Percentiles rank a stretch among this genome's conserved stretches.
Conservation (phyloP, 2,113 vertebrate genomes). For the Leucopsar rothschildi region DNA sequence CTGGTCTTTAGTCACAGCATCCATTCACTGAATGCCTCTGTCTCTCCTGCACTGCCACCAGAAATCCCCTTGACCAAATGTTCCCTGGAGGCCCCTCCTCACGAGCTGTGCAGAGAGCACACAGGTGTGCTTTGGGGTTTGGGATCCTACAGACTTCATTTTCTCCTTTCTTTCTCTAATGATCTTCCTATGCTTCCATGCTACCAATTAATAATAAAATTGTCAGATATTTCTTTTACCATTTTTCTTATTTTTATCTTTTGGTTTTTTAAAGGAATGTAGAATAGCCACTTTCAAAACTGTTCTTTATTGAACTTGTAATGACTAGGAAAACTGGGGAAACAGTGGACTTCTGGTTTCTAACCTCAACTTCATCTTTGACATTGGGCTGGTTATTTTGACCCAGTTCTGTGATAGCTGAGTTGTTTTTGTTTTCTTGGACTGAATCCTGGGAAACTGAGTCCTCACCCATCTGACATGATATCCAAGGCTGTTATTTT, state of each 20-base stretch:
- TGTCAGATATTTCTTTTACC: not conserved
- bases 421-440: not conserved
- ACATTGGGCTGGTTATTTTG: not conserved
- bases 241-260: not conserved
- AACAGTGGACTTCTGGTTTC: not conserved
- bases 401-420: not conserved
- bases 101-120: not conserved
- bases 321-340: not conserved
- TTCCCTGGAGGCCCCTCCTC: not conserved
- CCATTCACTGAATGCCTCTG: not conserved
- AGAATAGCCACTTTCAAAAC: not conserved
- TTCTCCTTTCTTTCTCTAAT: not conserved
- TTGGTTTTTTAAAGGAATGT: not conserved
- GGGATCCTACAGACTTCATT: no score
- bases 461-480: not conserved
- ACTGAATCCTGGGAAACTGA: not conserved
- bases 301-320: not conserved
- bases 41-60: not conserved
- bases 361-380: not conserved
- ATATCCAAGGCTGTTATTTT: not conserved
- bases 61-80: not conserved
- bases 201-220: not conserved
- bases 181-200: not conserved
- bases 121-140: accelerated
- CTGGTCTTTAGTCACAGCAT: no score